Evolutionary conservation across 2,113 vertebrate species (phyloP), one percentile per base, ranked within the genome.

Genomic region (Dunckerocampus dactyliophorus): DNA sequence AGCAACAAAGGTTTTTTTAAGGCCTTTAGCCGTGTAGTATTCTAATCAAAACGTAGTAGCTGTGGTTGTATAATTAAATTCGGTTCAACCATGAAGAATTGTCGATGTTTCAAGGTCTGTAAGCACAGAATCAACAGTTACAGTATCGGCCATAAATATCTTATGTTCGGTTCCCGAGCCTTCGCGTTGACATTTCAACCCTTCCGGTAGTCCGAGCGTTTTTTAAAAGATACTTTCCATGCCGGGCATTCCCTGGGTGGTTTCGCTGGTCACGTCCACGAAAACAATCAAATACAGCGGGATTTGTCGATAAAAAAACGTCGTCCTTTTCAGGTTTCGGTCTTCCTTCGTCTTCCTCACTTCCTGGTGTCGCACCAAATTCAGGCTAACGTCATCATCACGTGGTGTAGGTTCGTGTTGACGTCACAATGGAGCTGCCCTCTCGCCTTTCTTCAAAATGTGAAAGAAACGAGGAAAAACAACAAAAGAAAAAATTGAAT

Each of bases 181-280:
- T 13, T 53, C 8, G n/a, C 22, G 7, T 19, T 43, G 42, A 48
- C 19, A 34, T 55, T 46, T 42, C 34, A 8, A 53, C 14, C 13
- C 15, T 62, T 50, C 51, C 16, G 20, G 34, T 42, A 62, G 28
- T 62, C 49, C 0, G 19, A 9, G 0, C 9, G 1, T 6, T 31
- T 59, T 62, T 59, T 6, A 2, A 74, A 90, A 94, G 91, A 93
- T 93, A 93, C 91, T 90, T 8, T 93, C 91, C 89, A 93, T 89
- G 50, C n/a, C 79, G 15, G 83, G 80, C 88, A 91, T 90, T 50
- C 54, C 76, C 22, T 21, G 12, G 0, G 37, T 43, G 3, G 14
- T 8, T 67, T 24, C 15, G 58, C 57, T 14, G 20, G 13, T 3
- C 2, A 59, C 8, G 0, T 14, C 8, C 1, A 3, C 2, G 0